Evolutionary conservation across 1,140 invertebrate genomes (phyloP).

Genomic region (Drosophila quadrilineata): DNA sequence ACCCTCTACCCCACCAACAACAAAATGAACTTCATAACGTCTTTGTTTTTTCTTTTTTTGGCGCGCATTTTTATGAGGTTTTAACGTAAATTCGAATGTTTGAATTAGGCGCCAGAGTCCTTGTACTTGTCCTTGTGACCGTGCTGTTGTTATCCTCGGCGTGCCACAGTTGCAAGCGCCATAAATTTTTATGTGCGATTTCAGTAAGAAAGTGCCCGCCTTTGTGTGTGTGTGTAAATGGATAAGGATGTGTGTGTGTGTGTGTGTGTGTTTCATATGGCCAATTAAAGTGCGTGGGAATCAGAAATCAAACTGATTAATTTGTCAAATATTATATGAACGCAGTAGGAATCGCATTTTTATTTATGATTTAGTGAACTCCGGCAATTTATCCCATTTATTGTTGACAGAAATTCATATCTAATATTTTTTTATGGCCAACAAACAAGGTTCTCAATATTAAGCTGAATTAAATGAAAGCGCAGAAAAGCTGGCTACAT

Average conservation of each 20-base stretch:
- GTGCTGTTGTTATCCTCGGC: neutral
- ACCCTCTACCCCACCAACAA: neutral
- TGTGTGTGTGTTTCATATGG: conserved; percentile 10
- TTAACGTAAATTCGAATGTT: conserved; percentile 57
- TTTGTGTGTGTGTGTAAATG: conserved; percentile 26
- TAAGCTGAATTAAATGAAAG: too few relatives aligned
- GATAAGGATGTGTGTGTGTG: neutral
- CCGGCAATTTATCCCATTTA: conserved; percentile 1
- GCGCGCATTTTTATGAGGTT: conserved; percentile 56
- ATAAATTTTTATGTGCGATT: conserved; percentile 67
- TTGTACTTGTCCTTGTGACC: conserved; percentile 1
- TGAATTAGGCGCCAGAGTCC: conserved; percentile 40
- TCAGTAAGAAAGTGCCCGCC: too few relatives aligned
- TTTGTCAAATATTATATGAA: conserved; percentile 15
- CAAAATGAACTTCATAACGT: conserved; percentile 49
- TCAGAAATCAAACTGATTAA: conserved; percentile 51
- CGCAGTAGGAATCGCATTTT: conserved; percentile 17
- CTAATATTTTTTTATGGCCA: neutral
- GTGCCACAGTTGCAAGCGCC: conserved; percentile 32
- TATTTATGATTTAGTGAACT: conserved; percentile 3
- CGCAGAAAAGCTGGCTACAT: too few relatives aligned
- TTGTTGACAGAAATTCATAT: neutral
- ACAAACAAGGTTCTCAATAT: too few relatives aligned
- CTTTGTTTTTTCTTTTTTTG: conserved; percentile 13
- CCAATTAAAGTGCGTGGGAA: conserved; percentile 44